Evolutionary conservation across 1,140 invertebrate genomes (phyloP), one percentile per base, ranked within the genome.

Genomic region (Caenorhabditis brenneri): DNA sequence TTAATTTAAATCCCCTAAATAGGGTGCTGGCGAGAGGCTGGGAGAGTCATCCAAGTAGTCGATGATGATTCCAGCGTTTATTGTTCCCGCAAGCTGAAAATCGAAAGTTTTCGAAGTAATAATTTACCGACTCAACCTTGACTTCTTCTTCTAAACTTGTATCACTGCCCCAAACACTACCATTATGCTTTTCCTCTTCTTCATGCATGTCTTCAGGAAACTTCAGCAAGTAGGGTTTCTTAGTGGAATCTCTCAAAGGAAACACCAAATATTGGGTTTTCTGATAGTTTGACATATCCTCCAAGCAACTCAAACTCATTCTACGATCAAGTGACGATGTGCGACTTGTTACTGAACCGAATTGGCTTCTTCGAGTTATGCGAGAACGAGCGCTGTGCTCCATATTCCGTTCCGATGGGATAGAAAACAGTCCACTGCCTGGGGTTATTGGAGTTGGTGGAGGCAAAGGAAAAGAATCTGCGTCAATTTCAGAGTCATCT

Each of bases 101-200:
- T 9, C n/a, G n/a, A n/a, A n/a, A n/a, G n/a, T n/a, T n/a, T n/a
- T n/a, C n/a, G n/a, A 22, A 27, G 12, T 16, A 36, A 2, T 36
- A 36, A 27, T 36, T n/a, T 31, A 29, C 2, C 1, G 10, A 9
- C 39, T 10, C 10, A 83, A n/a, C 82, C 29, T 85, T 55, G 12
- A 82, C 31, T 58, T 87, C 86, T 36, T 87, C 79, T 36, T 87
- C 86, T 16, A 87, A 58, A 82, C 86, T 87, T 2, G 86, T 87
- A 29, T 87, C 86, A 24, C 84, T 86, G 16, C 86, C 86, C 86
- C 86, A 87, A 1, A 85, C 85, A 53, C 79, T 81, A 10, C 65
- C 65, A 36, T 48, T 49, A 49, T 84, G 53, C 24, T 87, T 86
- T 22, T 42, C 55, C 10, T 86, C 36, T 81, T 85, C 80, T 29